phyloP scores from a whole-genome alignment of 2,797 vertebrate species.

The Manis pentadactyla region DNA sequence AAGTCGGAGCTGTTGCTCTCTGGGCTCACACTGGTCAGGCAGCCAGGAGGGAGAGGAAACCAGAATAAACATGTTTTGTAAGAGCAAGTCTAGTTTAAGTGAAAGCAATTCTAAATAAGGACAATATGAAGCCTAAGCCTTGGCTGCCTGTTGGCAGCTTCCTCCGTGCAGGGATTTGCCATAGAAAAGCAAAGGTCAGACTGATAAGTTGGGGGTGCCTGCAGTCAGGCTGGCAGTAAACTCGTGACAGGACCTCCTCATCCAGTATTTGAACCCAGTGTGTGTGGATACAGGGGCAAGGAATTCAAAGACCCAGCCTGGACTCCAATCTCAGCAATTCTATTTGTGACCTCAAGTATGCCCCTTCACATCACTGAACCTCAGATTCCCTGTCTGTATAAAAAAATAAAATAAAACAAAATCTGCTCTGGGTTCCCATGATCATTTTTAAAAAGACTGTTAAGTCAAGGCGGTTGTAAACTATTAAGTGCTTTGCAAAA shows the following conservation, averaged over 20 bases:
- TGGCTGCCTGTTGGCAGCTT: conserved; percentile 57
- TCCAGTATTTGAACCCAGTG: background rate
- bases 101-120: conserved; percentile 82
- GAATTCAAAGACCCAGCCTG: background rate
- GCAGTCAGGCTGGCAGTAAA: conserved; percentile 30
- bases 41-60: conserved; percentile 76
- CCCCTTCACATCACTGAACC: background rate
- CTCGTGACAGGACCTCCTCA: background rate
- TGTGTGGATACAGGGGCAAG: background rate
- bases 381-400: background rate
- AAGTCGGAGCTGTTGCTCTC: background rate
- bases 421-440: background rate
- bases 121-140: conserved; percentile 58
- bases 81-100: conserved; percentile 67
- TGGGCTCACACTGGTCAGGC: conserved; percentile 56
- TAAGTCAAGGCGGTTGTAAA: background rate
- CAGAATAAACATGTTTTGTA: conserved; percentile 83
- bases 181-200: conserved; percentile 68
- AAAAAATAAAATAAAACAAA: background rate
- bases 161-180: conserved; percentile 39
- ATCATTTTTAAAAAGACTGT: background rate
- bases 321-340: background rate
- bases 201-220: conserved; percentile 66
- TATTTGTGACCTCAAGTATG: background rate
- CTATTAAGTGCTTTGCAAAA: background rate